Conservation (phyloP, 2,888 invertebrate genomes). For the Atrina japonica region DNA sequence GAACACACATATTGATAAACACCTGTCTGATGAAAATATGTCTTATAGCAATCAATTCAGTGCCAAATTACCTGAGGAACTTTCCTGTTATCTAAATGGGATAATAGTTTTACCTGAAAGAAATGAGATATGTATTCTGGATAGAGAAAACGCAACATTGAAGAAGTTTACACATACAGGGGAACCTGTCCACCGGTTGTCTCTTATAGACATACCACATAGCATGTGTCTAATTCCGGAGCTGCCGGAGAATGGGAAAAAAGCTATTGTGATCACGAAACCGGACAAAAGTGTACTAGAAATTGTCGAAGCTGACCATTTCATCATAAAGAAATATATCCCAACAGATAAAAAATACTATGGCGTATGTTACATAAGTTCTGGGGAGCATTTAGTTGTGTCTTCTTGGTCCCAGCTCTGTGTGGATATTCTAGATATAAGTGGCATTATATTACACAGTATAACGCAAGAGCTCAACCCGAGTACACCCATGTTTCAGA, state of each 20-base stretch:
- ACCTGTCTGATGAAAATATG: too few species aligned
- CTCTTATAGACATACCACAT: constrained; percentile 27
- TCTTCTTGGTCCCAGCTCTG: constrained; percentile 36
- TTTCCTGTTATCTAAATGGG: constrained; percentile 24
- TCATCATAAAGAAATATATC: constrained; percentile 18
- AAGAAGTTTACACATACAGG: constrained; percentile 18
- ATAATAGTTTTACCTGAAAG: constrained; percentile 15
- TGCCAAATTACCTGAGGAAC: constrained; percentile 25
- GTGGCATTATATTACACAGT: constrained; percentile 1
- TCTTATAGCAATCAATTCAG: constrained; percentile 6
- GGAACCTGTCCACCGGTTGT: constrained; percentile 5
- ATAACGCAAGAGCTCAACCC: not conserved
- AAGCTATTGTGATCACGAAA: constrained; percentile 35
- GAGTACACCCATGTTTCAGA: not conserved
- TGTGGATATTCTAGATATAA: constrained; percentile 25
- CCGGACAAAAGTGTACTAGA: constrained; percentile 31
- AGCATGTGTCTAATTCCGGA: constrained; percentile 24
- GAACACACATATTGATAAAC: too few species aligned
- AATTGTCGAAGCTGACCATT: constrained; percentile 13
- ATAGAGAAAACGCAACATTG: constrained; percentile 32
- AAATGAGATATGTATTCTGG: constrained; percentile 27
- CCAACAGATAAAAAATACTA: constrained; percentile 25
- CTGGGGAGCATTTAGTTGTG: constrained; percentile 17
- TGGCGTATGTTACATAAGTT: constrained; percentile 23
- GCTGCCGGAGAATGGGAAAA: constrained; percentile 1